These are phyloP conservation scores for Lacerta agilis DNA, from an alignment of 2,797 vertebrate species.

Conservation along the genomic window DNA sequence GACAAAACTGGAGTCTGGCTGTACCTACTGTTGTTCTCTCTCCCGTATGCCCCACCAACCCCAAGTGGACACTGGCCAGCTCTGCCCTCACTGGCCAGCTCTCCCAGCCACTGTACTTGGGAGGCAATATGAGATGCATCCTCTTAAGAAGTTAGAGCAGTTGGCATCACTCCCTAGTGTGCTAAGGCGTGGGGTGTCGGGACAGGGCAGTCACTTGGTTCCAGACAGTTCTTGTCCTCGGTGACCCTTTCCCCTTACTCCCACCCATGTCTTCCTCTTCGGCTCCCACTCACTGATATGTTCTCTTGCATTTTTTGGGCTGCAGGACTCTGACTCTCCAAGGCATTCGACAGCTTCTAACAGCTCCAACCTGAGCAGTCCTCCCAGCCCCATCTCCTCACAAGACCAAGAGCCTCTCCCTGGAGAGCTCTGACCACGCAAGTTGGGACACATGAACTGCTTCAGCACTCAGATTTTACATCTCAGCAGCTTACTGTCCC, in stretches of 20 bases:
- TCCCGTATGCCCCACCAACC: no score
- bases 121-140: not conserved
- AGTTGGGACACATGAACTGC: slow-evolving; percentile 95
- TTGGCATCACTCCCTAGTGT: not conserved
- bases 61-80: no score
- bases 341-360: slow-evolving; percentile 97
- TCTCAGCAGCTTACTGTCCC: slow-evolving; percentile 64
- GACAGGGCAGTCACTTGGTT: not conserved
- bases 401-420: slow-evolving; percentile 95
- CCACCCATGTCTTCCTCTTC: not conserved
- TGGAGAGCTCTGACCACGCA: slow-evolving; percentile 96
- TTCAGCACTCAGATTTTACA: slow-evolving; percentile 62
- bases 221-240: not conserved
- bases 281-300: slow-evolving; percentile 24
- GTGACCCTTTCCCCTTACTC: rapidly evolving
- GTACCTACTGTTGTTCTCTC: no score
- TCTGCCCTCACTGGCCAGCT: not conserved
- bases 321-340: slow-evolving; percentile 96
- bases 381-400: slow-evolving; percentile 92
- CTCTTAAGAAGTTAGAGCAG: not conserved
- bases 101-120: not conserved
- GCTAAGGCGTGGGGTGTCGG: rapidly evolving
- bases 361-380: slow-evolving; percentile 99
- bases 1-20: no score
- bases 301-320: slow-evolving; percentile 52